These are phyloP conservation scores for Melopsittacus undulatus DNA, from an alignment of 2,797 vertebrate species.

Conservation along the genomic window DNA sequence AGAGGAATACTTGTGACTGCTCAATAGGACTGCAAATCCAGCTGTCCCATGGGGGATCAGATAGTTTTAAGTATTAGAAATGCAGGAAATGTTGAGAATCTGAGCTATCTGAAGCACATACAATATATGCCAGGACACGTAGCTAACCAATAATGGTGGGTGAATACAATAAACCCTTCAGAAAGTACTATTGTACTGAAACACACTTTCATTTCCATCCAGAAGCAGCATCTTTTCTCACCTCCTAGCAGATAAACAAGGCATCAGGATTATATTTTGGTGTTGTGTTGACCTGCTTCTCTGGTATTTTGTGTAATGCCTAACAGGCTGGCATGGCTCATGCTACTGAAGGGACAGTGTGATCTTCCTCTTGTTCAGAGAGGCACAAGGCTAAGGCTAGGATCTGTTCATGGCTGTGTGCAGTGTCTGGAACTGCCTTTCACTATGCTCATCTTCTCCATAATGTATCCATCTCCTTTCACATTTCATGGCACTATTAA, in stretches of 20 bases:
- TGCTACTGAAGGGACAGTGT: fast-evolving
- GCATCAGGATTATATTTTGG: not conserved
- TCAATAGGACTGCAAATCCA: not conserved
- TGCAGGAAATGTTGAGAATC: not conserved
- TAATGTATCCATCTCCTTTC: not conserved
- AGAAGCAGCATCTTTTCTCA: not conserved
- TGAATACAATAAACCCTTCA: not conserved
- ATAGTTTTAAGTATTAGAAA: not conserved
- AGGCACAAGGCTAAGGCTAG: not conserved
- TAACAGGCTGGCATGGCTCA: not conserved
- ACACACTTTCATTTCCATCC: not conserved
- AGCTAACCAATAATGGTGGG: not conserved
- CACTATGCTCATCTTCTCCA: not conserved
- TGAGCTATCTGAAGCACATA: not conserved
- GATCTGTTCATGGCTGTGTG: not conserved
- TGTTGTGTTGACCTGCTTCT: not conserved
- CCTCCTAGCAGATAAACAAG: not conserved
- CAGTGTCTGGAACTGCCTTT: not conserved
- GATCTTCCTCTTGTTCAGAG: not conserved
- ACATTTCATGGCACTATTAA: not conserved
- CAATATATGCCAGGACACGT: fast-evolving
- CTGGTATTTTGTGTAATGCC: not conserved
- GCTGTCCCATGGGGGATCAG: not conserved
- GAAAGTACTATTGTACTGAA: not conserved
- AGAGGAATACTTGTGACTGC: not conserved